These are phyloP conservation scores for Oreochromis aureus DNA, from an alignment of 2,113 vertebrate genomes.

Conservation along the genomic window DNA sequence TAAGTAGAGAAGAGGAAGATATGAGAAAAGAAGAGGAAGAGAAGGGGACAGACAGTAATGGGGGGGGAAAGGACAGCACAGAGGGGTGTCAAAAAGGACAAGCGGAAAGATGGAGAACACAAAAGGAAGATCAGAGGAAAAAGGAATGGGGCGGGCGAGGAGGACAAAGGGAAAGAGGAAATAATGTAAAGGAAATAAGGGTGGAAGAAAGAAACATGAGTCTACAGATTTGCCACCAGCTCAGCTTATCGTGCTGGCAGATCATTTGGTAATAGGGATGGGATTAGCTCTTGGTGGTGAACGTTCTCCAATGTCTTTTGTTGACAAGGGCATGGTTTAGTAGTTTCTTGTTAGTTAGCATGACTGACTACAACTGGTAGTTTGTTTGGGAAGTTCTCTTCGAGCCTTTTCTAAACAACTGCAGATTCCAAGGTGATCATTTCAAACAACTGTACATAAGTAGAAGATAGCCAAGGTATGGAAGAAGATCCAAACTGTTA, in stretches of 20 bases:
- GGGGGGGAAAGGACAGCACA: not conserved
- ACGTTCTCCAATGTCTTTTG: not conserved
- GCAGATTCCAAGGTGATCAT: not conserved
- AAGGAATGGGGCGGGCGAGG: rapidly evolving
- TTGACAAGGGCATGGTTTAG: not conserved
- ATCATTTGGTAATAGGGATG: not conserved
- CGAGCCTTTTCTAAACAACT: rapidly evolving
- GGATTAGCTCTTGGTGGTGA: not conserved
- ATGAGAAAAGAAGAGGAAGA: not conserved
- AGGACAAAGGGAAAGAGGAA: not conserved
- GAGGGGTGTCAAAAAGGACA: not conserved
- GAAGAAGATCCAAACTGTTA: not conserved
- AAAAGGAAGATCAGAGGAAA: not conserved
- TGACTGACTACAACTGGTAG: not conserved
- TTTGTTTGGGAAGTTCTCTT: not conserved
- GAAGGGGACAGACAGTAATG: not conserved
- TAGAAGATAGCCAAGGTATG: not conserved
- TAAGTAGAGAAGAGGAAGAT: not conserved
- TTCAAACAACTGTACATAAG: not conserved
- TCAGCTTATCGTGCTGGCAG: not conserved
- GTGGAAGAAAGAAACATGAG: not conserved
- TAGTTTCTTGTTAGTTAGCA: not conserved
- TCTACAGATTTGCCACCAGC: not conserved
- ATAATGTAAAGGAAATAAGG: not conserved
- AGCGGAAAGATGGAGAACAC: not conserved